A percentile compares a stretch with the other conserved stretches of the same genome.
phyloP scores from a whole-genome alignment of 2,797 vertebrate genomes.

The Sus cebifrons region DNA sequence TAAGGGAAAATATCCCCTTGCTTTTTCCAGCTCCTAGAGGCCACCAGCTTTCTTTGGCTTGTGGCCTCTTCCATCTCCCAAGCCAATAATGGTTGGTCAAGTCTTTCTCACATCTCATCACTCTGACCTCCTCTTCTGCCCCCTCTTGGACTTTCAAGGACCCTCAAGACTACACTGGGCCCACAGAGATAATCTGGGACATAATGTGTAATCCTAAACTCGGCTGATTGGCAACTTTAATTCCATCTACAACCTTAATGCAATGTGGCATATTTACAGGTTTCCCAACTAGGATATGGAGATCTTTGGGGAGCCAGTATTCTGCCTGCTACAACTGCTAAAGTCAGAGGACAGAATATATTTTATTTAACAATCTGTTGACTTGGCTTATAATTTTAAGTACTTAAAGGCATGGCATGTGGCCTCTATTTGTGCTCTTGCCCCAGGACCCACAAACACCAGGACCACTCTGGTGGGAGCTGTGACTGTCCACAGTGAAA shows the following conservation, averaged over 20 bases:
- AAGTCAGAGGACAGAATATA: background rate
- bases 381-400: background rate
- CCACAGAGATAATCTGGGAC: no score
- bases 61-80: background rate
- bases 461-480: background rate
- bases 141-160: background rate
- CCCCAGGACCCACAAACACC: background rate
- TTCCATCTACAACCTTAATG: no score
- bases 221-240: background rate
- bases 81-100: background rate
- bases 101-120: accelerated
- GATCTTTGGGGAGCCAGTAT: no score
- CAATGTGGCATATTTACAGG: accelerated
- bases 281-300: background rate
- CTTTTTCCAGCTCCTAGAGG: background rate
- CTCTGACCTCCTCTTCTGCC: background rate
- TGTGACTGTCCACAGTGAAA: background rate
- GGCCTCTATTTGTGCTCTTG: background rate
- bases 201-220: background rate
- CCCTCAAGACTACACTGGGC: background rate
- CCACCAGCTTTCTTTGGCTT: background rate
- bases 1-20: background rate
- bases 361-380: background rate
- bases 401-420: background rate
- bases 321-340: background rate